Base-by-base conservation (phyloP, 1,140 invertebrate genomes). In the Zaprionus tsacasi region DNA sequence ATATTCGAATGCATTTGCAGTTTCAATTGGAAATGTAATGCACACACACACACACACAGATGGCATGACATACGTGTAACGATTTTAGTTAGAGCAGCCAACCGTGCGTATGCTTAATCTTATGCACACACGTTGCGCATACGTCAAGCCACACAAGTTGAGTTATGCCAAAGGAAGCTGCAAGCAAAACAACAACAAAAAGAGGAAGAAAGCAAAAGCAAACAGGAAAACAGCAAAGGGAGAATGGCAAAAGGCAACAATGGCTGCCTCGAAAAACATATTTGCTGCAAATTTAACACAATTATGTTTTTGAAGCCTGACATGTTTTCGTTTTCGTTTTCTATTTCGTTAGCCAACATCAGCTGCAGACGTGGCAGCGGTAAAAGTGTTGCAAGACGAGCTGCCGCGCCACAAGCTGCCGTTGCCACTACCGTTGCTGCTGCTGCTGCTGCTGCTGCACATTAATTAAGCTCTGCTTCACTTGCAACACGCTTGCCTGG, bases 121-220 rank as follows among this genome's bases (percentile, higher is more conserved):
- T 70, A 79, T 78, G 71, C 76, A 82, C 66, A 80, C 60, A 75
- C 54, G 72, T 75, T 75, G 72, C 71, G 74, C 66, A 74, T 75
- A 68, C 79, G 76, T 73, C 79, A 86, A 88, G 79, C 83, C 82
- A 82, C 79, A 87, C 74, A 86, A 86, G 82, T 82, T 87, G 66
- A 68, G 69, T 70, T 45, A 76, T 73, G 78, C 75, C 63, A 45
- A 15, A 64, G 72, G 52, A 58, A 70, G 61, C 21, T 21, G 21
- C 66, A 58, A 35, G 17, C 48, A 36, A 38, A 40, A 50, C 13
- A 33, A 21, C 12, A 33, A 21, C 12, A 33, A 35, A 3, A 30
- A 33, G 2, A 67, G 65, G 35, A 55, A 66, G 48, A 69, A 61
- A 72, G 60, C 36, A 59, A 27, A 38, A 50, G 57, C 65, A 70